A percentile compares a stretch with the other conserved stretches of the same genome.
These are phyloP conservation scores for Cyprinodon diabolis DNA, from an alignment of 2,797 vertebrate genomes.

Conservation along the genomic window DNA sequence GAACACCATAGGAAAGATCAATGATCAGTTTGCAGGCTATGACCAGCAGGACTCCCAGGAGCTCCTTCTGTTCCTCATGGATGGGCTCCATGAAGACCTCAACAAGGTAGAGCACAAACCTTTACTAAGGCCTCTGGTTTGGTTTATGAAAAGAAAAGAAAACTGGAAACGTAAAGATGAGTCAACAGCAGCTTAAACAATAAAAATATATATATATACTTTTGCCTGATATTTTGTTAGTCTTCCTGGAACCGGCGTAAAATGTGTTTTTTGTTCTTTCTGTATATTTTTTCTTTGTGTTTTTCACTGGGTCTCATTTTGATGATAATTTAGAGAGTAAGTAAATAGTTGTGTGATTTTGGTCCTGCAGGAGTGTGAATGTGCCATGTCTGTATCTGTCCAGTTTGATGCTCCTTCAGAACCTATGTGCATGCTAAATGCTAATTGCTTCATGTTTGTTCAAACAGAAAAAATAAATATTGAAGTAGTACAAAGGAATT, in stretches of 20 bases:
- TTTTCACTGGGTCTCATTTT: slow-evolving; percentile 77
- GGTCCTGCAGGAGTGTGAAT: slow-evolving; percentile 66
- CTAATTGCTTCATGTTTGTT: slow-evolving; percentile 61
- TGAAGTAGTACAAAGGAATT: neutral
- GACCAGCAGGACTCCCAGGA: slow-evolving; percentile 99
- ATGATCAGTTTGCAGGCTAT: slow-evolving; percentile 92
- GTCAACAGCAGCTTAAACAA: slow-evolving; percentile 10
- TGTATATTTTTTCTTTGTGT: slow-evolving; percentile 62
- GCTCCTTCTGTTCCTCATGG: slow-evolving; percentile 96
- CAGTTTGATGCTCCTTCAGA: slow-evolving; percentile 65
- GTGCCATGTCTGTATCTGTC: slow-evolving; percentile 67
- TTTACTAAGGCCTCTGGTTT: neutral
- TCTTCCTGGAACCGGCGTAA: slow-evolving; percentile 56
- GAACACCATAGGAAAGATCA: slow-evolving; percentile 95
- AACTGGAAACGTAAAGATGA: slow-evolving; percentile 7
- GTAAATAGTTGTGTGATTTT: slow-evolving; percentile 72
- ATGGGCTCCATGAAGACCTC: slow-evolving; percentile 96
- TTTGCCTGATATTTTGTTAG: slow-evolving; percentile 49
- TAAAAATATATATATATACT: slow-evolving; percentile 11
- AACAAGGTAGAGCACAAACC: slow-evolving; percentile 89
- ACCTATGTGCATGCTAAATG: slow-evolving; percentile 60
- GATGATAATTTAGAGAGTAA: slow-evolving; percentile 85
- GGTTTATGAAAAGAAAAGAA: neutral
- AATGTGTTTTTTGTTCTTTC: slow-evolving; percentile 65
- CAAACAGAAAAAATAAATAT: slow-evolving; percentile 3